Base-by-base conservation (phyloP, 2,113 vertebrate genomes). In the Misgurnus anguillicaudatus region DNA sequence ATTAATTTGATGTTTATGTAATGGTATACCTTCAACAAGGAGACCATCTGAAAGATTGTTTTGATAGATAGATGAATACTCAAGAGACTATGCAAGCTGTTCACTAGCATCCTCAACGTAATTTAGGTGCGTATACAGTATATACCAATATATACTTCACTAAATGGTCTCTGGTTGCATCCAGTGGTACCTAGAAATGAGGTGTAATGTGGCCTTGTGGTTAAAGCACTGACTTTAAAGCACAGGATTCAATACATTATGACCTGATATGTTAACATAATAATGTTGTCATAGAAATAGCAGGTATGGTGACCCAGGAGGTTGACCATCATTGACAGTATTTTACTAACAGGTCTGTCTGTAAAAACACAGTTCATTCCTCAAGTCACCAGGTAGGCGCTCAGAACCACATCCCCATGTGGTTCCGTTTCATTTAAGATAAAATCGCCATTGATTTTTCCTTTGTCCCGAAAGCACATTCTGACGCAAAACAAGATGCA, bases 401-500 rank as follows among this genome's bases (percentile, higher is more conserved):
- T 16, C n/a, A n/a, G 53, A 19, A 61, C 39, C 14, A 6, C 8
- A 60, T 45, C 48, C 58, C 41, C 42, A 48, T 36, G 72, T 17
- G 42, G 21, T n/a, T 8, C 5, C 16, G 41, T 47, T 75, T 75
- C 72, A 75, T 60, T 16, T 60, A 6, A 60, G 19, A 61, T 60
- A 39, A 60, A 73, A 41, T 42, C 36, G 13, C 14, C 39, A 61
- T 75, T 31, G 72, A 62, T 62, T 75, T 74, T 62, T 58, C 21
- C 21, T 62, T 41, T 9, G 24, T 75, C 42, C 58, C 24, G 11
- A 62, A 75, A 62, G 39, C 39, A 48, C 58, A 62, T 19, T 48
- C 41, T 16, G 42, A 75, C 45, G 41, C 71, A 47, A 75, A 75
- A 62, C 72, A 62, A 11, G 41, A 75, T 48, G 41, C 39, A 48